Conservation (phyloP, 1,140 invertebrate genomes). For the Nephotettix cincticeps region DNA sequence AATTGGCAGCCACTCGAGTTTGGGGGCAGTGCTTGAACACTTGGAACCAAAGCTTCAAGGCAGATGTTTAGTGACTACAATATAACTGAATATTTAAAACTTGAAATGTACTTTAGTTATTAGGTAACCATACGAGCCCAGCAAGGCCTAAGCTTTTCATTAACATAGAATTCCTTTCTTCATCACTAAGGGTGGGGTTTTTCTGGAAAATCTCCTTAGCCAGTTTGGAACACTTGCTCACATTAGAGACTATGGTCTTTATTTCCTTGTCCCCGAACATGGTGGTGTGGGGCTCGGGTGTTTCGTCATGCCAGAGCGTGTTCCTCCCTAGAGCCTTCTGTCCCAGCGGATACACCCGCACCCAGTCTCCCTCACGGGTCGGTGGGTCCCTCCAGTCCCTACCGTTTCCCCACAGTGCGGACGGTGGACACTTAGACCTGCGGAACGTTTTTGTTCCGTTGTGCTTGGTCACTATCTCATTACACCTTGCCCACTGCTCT, state of each 20-base stretch:
- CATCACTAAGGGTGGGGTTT: conserved; percentile 26
- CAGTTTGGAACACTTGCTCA: conserved; percentile 30
- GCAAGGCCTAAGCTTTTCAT: conserved; percentile 32
- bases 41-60: background rate
- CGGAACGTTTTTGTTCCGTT: background rate
- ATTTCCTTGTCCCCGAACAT: conserved; percentile 31
- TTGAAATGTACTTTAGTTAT: conserved; percentile 18
- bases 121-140: conserved; percentile 36
- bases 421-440: background rate
- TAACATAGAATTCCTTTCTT: conserved; percentile 30
- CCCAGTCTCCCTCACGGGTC: conserved; percentile 59
- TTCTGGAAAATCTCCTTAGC: conserved; percentile 33
- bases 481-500: conserved; percentile 4
- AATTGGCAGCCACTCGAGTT: conserved; percentile 19
- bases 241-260: conserved; percentile 24
- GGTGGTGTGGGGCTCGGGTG: background rate
- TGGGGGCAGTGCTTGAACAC: background rate
- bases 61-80: conserved; percentile 1
- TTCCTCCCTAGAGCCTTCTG: conserved; percentile 8
- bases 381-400: conserved; percentile 57
- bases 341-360: conserved; percentile 56
- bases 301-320: conserved; percentile 13
- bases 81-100: background rate
- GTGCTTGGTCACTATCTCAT: conserved; percentile 12
- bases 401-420: conserved; percentile 58